Evolutionary conservation across 2,797 vertebrate genomes (phyloP).

Genomic region (Tenualosa ilisha): DNA sequence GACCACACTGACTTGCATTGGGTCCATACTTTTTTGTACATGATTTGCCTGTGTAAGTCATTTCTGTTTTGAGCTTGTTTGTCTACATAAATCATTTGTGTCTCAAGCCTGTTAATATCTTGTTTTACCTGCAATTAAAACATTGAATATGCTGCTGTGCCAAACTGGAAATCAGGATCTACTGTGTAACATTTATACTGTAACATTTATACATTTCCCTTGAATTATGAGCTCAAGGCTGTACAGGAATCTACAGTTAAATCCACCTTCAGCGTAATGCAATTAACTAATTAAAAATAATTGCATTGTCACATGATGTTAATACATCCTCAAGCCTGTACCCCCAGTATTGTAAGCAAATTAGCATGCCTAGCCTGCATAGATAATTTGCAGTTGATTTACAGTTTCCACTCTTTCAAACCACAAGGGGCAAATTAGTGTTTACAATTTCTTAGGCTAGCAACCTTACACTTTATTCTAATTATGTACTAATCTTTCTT

Average conservation of each 20-base stretch:
- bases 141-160: neutral
- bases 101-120: neutral
- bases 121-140: conserved; percentile 3
- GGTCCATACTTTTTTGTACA: neutral
- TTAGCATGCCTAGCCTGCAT: too few relatives aligned
- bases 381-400: too few relatives aligned
- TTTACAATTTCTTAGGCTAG: too few relatives aligned
- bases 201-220: neutral
- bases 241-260: neutral
- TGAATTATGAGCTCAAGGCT: neutral
- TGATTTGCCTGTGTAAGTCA: neutral
- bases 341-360: too few relatives aligned
- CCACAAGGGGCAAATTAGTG: too few relatives aligned
- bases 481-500: too few relatives aligned
- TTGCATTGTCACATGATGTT: too few relatives aligned
- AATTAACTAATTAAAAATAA: too few relatives aligned
- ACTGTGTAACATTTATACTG: neutral
- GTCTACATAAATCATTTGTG: neutral
- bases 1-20: neutral
- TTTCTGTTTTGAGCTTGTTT: conserved; percentile 1
- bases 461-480: too few relatives aligned
- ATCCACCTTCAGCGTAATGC: too few relatives aligned
- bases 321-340: too few relatives aligned
- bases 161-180: neutral
- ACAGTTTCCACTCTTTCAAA: too few relatives aligned